Evolutionary conservation across 2,888 invertebrate species (phyloP).

Genomic region (Netelia virgata): DNA sequence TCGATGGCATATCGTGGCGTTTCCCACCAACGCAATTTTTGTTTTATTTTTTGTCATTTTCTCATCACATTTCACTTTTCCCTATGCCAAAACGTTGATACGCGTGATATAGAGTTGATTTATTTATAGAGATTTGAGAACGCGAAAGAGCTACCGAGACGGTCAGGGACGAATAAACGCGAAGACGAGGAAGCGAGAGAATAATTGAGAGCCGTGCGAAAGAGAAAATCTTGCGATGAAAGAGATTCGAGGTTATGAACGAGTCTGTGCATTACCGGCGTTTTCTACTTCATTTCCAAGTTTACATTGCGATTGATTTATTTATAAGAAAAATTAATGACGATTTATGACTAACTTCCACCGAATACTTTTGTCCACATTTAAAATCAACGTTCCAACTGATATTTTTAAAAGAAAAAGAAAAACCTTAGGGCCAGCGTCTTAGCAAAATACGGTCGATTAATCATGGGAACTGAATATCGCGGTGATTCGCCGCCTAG

Average conservation of each 20-base stretch:
- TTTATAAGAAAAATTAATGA: background rate
- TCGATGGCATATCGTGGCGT: background rate
- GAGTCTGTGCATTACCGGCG: background rate
- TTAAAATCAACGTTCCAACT: too few species aligned
- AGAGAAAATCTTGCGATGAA: background rate
- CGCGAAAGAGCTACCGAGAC: background rate
- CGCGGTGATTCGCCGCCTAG: too few species aligned
- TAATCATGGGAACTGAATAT: too few species aligned
- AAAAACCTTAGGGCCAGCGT: too few species aligned
- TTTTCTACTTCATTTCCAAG: background rate
- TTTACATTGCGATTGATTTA: background rate
- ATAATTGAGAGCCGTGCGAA: background rate
- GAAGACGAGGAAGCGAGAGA: background rate
- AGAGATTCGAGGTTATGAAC: background rate
- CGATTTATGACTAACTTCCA: too few species aligned
- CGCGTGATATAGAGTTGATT: background rate
- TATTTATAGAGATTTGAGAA: conserved; percentile 15
- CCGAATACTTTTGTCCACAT: too few species aligned
- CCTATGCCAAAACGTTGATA: background rate
- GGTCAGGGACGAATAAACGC: background rate
- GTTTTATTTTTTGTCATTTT: background rate
- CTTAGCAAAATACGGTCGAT: too few species aligned
- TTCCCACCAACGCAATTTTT: conserved; percentile 21
- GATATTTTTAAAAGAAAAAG: too few species aligned
- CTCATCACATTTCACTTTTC: background rate